Percentiles rank a stretch among this genome's conserved stretches.
Conservation (phyloP, 2,888 invertebrate genomes). For the Latrodectus hesperus region DNA sequence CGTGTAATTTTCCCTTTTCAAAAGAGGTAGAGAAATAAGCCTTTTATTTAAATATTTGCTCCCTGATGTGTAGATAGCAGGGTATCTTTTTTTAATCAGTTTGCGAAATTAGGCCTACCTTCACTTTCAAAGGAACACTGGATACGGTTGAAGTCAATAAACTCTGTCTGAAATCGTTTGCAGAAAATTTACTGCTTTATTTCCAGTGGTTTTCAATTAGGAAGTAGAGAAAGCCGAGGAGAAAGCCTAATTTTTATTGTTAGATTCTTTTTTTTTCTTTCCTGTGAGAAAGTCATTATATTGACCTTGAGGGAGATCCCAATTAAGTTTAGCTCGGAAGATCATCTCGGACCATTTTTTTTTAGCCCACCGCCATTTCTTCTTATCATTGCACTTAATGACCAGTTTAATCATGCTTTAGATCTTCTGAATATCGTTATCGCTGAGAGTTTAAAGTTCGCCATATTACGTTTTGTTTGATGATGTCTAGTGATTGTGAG, state of each 20-base stretch:
- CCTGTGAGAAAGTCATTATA: conserved; percentile 14
- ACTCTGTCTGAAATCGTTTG: conserved; percentile 23
- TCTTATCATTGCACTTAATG: conserved; percentile 10
- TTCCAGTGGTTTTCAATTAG: conserved; percentile 39
- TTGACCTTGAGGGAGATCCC: conserved; percentile 52
- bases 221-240: not conserved
- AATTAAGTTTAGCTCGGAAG: conserved; percentile 28
- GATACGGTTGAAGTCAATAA: conserved; percentile 12
- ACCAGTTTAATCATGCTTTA: conserved; percentile 1
- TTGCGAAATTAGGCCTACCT: conserved; percentile 1
- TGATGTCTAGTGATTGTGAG: not conserved
- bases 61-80: not conserved
- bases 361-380: not conserved
- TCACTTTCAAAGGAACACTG: conserved; percentile 5
- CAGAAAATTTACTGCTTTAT: conserved; percentile 26
- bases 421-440: conserved; percentile 5
- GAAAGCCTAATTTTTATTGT: conserved; percentile 41
- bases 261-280: conserved; percentile 7
- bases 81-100: not conserved
- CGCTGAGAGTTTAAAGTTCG: not conserved
- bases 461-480: not conserved
- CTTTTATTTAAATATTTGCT: not conserved
- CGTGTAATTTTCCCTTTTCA: not conserved
- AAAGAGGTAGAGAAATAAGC: not conserved
- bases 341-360: not conserved